Base-by-base conservation (phyloP, 2,888 invertebrate genomes). In the Hyles lineata region DNA sequence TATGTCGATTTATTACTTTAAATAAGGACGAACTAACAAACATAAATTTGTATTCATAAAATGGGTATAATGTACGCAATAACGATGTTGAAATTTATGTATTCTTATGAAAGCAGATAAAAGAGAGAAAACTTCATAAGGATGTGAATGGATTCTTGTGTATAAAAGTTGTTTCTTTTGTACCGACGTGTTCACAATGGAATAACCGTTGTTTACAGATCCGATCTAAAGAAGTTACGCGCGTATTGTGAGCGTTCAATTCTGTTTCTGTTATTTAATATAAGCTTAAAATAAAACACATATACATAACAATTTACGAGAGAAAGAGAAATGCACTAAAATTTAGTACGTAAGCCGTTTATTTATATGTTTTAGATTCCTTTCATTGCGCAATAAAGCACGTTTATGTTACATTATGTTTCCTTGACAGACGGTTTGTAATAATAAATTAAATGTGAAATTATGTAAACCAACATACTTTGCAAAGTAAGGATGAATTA, bases 361-460 rank as follows among this genome's bases (percentile, higher is more conserved):
- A 72, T 72, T 72, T 72, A 72, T 72, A 72, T 70, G 69, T 70
- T 72, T 67, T 50, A 67, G 67, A 67, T 67, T 67, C 67, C 67
- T 67, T 67, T 67, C 67, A 73, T 76, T 77, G 72, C 74, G 74
- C 74, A 74, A 75, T 74, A 70, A 50, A 55, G 69, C 55, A 71
- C 71, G 70, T 74, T 73, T 71, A 72, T 77, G 74, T 74, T 74
- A 73, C 74, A 74, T 74, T 75, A 74, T 58, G 59, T 75, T 77
- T 75, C 71, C 72, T 75, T 74, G 75, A 79, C 75, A 74, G 73
- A 67, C 70, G 74, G 52, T 75, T 76, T 78, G 75, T 43, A 67
- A 50, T 72, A 74, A 78, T 76, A 76, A 43, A 75, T 73, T 76
- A 76, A 76, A 78, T 77, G 76, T 70, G 70, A 73, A 73, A 62